Evolutionary conservation across 2,888 invertebrate genomes (phyloP).

Genomic region (Lepidocyrtoides sp.): DNA sequence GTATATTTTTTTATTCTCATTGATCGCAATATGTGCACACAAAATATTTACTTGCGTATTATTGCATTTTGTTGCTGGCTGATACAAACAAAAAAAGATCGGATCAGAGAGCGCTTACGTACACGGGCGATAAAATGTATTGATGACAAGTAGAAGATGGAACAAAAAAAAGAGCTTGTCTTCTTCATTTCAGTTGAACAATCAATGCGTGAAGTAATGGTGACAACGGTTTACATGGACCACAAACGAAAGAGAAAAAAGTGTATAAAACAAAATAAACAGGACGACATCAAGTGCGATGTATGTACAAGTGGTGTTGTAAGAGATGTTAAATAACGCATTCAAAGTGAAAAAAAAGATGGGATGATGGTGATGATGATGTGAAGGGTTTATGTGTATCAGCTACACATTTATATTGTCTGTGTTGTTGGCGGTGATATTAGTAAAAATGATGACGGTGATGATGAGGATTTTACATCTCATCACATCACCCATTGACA

Average conservation of each 20-base stretch:
- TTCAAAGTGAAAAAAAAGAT: not conserved
- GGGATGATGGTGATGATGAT: not conserved
- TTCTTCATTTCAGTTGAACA: constrained; percentile 9
- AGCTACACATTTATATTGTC: not conserved
- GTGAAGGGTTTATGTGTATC: not conserved
- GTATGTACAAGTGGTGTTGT: not conserved
- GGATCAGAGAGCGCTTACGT: not conserved
- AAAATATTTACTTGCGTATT: not conserved
- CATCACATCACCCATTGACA: constrained; percentile 84
- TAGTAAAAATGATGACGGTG: constrained; percentile 23
- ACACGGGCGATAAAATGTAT: not conserved
- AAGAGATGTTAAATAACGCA: constrained; percentile 20
- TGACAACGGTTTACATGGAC: not conserved
- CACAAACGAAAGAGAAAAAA: not conserved
- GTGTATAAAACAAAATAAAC: no score
- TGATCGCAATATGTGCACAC: not conserved
- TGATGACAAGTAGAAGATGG: constrained; percentile 33
- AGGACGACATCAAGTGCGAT: constrained; percentile 18
- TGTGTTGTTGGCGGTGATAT: constrained; percentile 14
- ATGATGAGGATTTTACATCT: constrained; percentile 78
- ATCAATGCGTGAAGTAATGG: not conserved
- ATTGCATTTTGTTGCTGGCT: not conserved
- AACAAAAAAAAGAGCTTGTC: not conserved
- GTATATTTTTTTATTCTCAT: constrained; percentile 12
- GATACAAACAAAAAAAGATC: not conserved